Percentiles rank a stretch among this genome's conserved stretches.
Conservation (phyloP, 2,797 vertebrate species). For the Corythornis leucogaster region DNA sequence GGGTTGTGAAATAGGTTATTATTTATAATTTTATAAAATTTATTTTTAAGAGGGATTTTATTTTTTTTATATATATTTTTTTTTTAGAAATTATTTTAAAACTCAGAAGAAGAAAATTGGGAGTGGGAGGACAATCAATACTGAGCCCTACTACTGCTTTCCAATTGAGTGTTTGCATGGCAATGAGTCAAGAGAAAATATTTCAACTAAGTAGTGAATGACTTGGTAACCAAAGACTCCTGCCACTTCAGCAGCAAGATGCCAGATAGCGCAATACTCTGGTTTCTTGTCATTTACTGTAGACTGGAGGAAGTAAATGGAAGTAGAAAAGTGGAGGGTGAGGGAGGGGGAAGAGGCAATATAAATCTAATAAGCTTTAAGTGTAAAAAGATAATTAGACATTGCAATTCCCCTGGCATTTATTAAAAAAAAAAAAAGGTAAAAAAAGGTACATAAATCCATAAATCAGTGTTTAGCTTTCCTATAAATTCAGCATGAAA, state of each 20-base stretch:
- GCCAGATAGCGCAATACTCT: constrained; percentile 85
- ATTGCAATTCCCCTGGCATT: not conserved
- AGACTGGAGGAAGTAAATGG: constrained; percentile 69
- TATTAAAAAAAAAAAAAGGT: not conserved
- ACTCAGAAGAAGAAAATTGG: constrained; percentile 38
- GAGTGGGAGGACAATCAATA: constrained; percentile 80
- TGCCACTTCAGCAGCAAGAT: constrained; percentile 79
- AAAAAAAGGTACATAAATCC: not conserved
- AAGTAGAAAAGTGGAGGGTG: not conserved
- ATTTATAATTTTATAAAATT: not conserved
- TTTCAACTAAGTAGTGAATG: constrained; percentile 56
- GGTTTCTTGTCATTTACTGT: constrained; percentile 84
- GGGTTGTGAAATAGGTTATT: not conserved
- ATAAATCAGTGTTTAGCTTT: not conserved
- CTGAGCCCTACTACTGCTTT: constrained; percentile 84
- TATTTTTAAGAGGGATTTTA: not conserved
- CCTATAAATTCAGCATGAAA: not conserved
- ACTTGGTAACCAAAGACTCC: constrained; percentile 56
- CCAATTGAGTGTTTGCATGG: constrained; percentile 75
- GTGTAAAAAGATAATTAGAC: constrained; percentile 50
- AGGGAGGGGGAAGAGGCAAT: not conserved
- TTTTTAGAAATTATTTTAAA: constrained; percentile 34
- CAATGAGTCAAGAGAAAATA: constrained; percentile 49
- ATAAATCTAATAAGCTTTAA: constrained; percentile 47
- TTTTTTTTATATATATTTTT: not conserved